Evolutionary conservation across 2,888 invertebrate genomes (phyloP).

Genomic region (Xestoiulus laeticollis): DNA sequence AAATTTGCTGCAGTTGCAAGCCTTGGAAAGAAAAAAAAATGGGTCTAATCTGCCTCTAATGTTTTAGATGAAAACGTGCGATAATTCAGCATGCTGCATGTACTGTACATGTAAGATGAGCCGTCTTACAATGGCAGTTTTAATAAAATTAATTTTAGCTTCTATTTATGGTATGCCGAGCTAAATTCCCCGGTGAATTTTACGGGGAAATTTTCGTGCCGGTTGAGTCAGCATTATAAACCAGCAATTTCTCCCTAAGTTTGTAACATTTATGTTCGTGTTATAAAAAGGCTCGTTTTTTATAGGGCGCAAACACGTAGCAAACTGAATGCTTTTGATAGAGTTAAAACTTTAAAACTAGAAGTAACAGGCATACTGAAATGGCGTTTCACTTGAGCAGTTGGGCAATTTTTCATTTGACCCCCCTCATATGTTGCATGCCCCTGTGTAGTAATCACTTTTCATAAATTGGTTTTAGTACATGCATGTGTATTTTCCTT

Average conservation of each 20-base stretch:
- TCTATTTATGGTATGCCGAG: constrained; percentile 11
- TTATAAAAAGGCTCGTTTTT: not conserved
- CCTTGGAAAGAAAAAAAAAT: not conserved
- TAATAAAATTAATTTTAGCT: constrained; percentile 33
- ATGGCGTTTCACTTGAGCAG: too few species aligned
- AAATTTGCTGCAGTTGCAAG: not conserved
- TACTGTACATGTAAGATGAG: constrained; percentile 43
- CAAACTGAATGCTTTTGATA: not conserved
- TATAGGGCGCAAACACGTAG: not conserved
- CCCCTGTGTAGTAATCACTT: too few species aligned
- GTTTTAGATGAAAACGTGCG: constrained; percentile 10
- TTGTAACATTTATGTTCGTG: not conserved
- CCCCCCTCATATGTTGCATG: too few species aligned
- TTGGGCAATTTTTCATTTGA: too few species aligned
- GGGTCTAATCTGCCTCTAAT: not conserved
- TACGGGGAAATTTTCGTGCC: not conserved
- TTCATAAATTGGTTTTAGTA: too few species aligned
- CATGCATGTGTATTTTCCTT: too few species aligned
- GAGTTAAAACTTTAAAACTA: too few species aligned
- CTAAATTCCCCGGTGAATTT: constrained; percentile 28
- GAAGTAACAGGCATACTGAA: too few species aligned
- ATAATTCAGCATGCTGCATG: not conserved
- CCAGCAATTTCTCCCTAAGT: not conserved
- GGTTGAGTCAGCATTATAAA: not conserved
- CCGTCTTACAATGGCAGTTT: constrained; percentile 13